A percentile compares a stretch with the other conserved stretches of the same genome.
Conservation (phyloP, 2,797 vertebrate species). For the Poecile montanus region DNA sequence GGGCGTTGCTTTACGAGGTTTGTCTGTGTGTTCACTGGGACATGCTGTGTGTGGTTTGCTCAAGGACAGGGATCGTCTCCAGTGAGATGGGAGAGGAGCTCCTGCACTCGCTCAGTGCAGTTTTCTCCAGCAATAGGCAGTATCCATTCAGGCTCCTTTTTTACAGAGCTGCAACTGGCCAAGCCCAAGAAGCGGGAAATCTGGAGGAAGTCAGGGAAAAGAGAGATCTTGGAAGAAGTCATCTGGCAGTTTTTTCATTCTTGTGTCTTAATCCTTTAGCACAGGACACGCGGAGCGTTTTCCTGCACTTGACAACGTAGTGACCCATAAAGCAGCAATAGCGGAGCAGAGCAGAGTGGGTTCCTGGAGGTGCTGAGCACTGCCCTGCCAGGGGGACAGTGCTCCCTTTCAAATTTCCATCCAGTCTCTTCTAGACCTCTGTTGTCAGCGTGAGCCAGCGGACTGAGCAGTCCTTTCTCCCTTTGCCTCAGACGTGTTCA, state of each 20-base stretch:
- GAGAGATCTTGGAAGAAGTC: neutral
- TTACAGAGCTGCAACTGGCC: neutral
- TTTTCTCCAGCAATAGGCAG: neutral
- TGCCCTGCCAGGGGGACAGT: neutral
- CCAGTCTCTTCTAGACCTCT: constrained; percentile 10
- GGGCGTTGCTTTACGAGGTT: neutral
- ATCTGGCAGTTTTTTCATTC: neutral
- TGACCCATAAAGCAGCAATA: constrained; percentile 30
- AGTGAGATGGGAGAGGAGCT: constrained; percentile 10
- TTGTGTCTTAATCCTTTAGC: constrained; percentile 16
- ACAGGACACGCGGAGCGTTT: neutral
- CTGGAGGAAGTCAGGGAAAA: constrained; percentile 1
- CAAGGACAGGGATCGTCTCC: neutral
- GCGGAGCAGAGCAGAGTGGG: neutral
- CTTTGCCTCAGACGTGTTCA: neutral
- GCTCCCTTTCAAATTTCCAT: constrained; percentile 20
- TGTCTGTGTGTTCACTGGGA: neutral
- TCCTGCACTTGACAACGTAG: neutral
- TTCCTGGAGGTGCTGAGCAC: constrained; percentile 26
- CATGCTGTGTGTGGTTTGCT: neutral
- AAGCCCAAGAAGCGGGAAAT: neutral
- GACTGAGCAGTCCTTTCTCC: neutral
- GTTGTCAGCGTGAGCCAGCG: neutral
- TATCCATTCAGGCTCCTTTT: neutral
- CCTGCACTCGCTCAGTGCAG: neutral